Conservation (phyloP, 2,797 vertebrate species). For the Phalloptychus januarius region DNA sequence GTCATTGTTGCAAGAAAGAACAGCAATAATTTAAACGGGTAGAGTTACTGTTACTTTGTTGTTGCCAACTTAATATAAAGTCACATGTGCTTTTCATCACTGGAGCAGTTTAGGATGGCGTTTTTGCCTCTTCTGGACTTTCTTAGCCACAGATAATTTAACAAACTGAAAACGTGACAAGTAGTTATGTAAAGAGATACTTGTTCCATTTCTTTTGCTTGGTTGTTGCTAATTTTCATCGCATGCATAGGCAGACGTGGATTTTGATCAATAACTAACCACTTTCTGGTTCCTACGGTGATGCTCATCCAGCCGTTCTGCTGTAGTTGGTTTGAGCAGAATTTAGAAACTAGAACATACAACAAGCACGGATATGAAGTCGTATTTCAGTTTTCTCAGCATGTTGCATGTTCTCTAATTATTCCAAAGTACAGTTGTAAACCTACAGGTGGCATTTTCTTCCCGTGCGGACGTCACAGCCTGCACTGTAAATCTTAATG, state of each 20-base stretch:
- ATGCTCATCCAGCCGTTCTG: not conserved
- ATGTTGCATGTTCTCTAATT: not conserved
- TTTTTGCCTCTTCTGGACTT: not conserved
- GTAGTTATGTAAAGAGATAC: not conserved
- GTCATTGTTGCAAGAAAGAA: too few relatives aligned
- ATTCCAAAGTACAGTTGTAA: not conserved
- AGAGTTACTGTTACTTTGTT: too few relatives aligned
- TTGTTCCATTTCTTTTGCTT: not conserved
- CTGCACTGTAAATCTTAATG: constrained; percentile 76
- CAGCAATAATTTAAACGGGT: too few relatives aligned
- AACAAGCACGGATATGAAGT: not conserved
- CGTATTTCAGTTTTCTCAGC: not conserved
- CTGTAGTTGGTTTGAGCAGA: not conserved
- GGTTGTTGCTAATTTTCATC: too few relatives aligned
- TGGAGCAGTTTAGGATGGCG: not conserved
- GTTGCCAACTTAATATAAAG: not conserved
- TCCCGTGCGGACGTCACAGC: constrained; percentile 47
- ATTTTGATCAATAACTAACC: not conserved
- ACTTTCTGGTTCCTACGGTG: not conserved
- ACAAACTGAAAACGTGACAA: not conserved
- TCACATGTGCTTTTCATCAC: not conserved
- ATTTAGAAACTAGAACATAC: not conserved
- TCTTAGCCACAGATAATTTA: not conserved
- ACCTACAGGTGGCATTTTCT: constrained; percentile 1
- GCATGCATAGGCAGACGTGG: not conserved